Conservation (phyloP, 2,113 vertebrate genomes). For the Todiramphus saurophagus region DNA sequence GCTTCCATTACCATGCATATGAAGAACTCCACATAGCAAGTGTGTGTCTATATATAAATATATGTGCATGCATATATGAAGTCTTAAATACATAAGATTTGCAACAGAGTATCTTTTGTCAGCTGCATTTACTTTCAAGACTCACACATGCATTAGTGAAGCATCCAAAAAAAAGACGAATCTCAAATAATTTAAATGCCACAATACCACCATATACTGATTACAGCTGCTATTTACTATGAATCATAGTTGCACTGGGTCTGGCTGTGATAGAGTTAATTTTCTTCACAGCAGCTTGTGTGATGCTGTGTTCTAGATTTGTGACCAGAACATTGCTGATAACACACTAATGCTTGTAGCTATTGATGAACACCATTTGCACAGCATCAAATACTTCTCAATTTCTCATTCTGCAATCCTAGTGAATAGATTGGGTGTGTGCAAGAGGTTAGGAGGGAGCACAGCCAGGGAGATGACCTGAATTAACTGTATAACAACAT, state of each 20-base stretch:
- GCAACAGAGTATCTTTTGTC: background rate
- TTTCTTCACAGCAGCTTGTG: background rate
- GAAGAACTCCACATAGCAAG: fast-evolving
- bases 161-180: background rate
- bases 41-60: background rate
- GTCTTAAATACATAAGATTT: background rate
- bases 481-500: background rate
- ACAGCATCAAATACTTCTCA: background rate
- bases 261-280: background rate
- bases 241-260: background rate
- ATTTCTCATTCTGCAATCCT: background rate
- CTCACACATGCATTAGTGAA: background rate
- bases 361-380: background rate
- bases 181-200: background rate
- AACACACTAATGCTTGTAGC: background rate
- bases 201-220: background rate
- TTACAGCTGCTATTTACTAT: background rate
- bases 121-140: background rate
- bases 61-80: background rate
- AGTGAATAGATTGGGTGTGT: fast-evolving
- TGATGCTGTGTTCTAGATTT: background rate
- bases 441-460: background rate
- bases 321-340: background rate
- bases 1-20: background rate
- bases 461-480: background rate